Conservation (phyloP, 2,888 invertebrate genomes). For the Liodrosophila aerea region DNA sequence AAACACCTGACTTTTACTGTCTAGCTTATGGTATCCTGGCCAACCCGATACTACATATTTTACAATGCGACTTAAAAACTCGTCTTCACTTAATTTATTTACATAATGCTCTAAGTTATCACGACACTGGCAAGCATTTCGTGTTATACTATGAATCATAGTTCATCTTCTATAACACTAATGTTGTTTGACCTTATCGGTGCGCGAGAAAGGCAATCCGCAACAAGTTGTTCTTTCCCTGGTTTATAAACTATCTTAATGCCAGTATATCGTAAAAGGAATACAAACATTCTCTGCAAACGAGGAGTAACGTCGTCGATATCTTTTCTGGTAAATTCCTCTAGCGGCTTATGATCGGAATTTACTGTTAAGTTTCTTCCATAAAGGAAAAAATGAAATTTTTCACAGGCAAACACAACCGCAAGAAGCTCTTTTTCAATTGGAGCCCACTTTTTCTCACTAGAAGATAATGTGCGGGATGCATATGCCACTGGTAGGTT, state of each 20-base stretch:
- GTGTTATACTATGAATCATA: constrained; percentile 39
- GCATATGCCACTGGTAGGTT: constrained; percentile 71
- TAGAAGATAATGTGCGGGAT: constrained; percentile 62
- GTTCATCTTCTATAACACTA: no score
- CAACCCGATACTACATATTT: not conserved
- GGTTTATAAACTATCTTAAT: constrained; percentile 54
- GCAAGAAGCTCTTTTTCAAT: constrained; percentile 29
- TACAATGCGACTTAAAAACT: no score
- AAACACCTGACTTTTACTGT: no score
- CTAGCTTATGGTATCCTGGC: constrained; percentile 3
- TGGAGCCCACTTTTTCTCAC: constrained; percentile 76
- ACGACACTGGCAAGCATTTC: no score
- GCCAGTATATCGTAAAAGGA: constrained; percentile 62
- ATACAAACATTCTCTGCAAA: constrained; percentile 65
- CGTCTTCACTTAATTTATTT: constrained; percentile 13
- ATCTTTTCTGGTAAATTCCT: constrained; percentile 57
- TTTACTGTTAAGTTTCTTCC: constrained; percentile 53
- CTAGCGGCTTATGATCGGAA: constrained; percentile 76
- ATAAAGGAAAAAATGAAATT: constrained; percentile 74
- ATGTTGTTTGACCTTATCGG: constrained; percentile 2
- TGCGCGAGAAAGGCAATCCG: constrained; percentile 46
- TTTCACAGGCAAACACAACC: constrained; percentile 68
- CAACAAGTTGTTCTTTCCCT: constrained; percentile 37
- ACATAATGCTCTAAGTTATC: no score
- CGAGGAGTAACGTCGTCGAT: constrained; percentile 65